Base-by-base conservation (phyloP, 2,797 vertebrate genomes). In the Glossophaga mutica region DNA sequence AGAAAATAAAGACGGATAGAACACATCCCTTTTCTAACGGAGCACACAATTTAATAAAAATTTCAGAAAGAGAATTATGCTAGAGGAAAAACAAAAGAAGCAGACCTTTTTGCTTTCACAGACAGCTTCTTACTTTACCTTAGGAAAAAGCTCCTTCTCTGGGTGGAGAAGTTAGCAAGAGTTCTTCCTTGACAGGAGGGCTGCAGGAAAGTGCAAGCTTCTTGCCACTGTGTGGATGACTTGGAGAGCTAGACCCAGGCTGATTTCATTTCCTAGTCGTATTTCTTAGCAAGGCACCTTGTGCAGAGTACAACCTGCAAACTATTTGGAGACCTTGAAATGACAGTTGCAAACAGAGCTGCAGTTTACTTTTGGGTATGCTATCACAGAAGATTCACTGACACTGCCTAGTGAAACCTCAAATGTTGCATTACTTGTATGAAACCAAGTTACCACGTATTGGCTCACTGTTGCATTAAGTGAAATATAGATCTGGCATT, bases 401-500 rank as follows among this genome's bases (percentile, higher is more conserved):
- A 57, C n/a, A 65, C 21, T 55, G 65, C 44, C 8, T 19, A 67
- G 50, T 71, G n/a, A 52, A 85, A 76, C 32, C 21, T 73, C 37
- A 87, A 29, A 18, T 26, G 79, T 55, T 79, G 21, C 48, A 77
- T 82, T 78, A 34, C 62, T 70, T 87, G 19, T 55, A 42, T n/a
- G 67, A 94, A 87, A 22, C 26, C 76, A 81, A 57, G 50, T 67
- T 62, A 65, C 34, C 3, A 8, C 44, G 9, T 44, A 44, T 71
- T 83, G 52, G 67, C 37, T 94, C 8, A 50, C 48, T 73, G 15
- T 91, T 96, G 9, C 26, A 55, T 19, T 86, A 21, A 70, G 8
- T 94, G 74, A 93, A 94, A 94, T 91, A 70, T 83, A 62, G 86
- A 74, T 71, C 26, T 93, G 79, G 24, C 57, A 79, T 93, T 93